These are phyloP conservation scores for Tortricodes alternella DNA, from an alignment of 2,888 invertebrate species.

Conservation along the genomic window DNA sequence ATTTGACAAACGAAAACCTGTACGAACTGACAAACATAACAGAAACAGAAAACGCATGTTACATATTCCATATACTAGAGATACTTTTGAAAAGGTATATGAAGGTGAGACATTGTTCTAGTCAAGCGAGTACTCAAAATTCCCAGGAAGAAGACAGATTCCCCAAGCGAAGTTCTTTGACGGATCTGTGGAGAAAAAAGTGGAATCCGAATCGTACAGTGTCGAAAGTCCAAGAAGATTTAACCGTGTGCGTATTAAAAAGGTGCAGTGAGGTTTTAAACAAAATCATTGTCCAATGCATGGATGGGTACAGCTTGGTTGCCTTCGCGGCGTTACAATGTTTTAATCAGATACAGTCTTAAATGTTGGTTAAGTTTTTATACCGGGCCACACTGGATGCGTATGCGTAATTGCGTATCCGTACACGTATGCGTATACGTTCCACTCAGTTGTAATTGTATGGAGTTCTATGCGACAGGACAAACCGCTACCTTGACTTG, in stretches of 20 bases:
- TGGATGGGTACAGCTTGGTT: constrained; percentile 62
- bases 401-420: too few species aligned
- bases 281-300: constrained; percentile 59
- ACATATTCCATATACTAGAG: constrained; percentile 63
- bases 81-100: constrained; percentile 51
- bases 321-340: constrained; percentile 66
- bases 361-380: background rate
- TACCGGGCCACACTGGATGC: too few species aligned
- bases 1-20: constrained; percentile 41
- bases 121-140: constrained; percentile 38
- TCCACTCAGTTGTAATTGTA: too few species aligned
- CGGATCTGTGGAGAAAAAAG: constrained; percentile 67
- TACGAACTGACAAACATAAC: constrained; percentile 52
- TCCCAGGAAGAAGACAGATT: constrained; percentile 48
- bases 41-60: constrained; percentile 55
- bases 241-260: constrained; percentile 42
- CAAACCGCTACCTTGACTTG: too few species aligned
- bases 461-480: too few species aligned
- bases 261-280: constrained; percentile 60
- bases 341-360: constrained; percentile 62
- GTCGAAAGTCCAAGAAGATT: constrained; percentile 36
- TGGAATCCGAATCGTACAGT: constrained; percentile 57
- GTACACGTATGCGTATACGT: too few species aligned
- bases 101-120: constrained; percentile 36
- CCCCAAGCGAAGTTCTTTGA: constrained; percentile 54